A percentile compares a stretch with the other conserved stretches of the same genome.
Evolutionary conservation across 2,113 vertebrate genomes (phyloP).

Genomic region (Sebastes schlegelii): DNA sequence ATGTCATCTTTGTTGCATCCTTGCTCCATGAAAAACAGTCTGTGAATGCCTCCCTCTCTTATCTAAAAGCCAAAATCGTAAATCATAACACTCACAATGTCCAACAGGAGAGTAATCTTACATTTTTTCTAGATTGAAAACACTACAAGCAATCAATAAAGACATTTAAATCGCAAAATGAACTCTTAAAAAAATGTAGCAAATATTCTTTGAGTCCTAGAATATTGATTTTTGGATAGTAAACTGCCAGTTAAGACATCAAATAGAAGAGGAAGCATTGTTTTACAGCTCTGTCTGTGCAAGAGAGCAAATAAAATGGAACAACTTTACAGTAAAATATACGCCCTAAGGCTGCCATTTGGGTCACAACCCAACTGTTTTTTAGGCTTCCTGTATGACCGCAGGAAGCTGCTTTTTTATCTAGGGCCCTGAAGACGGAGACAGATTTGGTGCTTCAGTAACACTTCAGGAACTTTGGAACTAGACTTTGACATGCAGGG

Average conservation of each 20-base stretch:
- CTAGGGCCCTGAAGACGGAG: neutral
- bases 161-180: neutral
- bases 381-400: neutral
- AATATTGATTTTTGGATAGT: neutral
- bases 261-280: neutral
- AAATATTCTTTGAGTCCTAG: neutral
- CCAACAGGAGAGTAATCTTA: neutral
- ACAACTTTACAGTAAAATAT: neutral
- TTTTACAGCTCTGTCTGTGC: neutral
- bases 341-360: neutral
- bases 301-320: neutral
- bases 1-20: neutral
- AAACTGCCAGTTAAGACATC: conserved; percentile 1
- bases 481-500: neutral
- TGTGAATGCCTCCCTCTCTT: neutral
- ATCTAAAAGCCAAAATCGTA: neutral
- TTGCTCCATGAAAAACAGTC: neutral
- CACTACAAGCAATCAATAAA: neutral
- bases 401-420: conserved; percentile 19
- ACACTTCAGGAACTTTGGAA: neutral
- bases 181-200: no score
- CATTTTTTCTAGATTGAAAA: neutral
- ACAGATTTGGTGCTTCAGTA: conserved; percentile 15
- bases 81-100: neutral
- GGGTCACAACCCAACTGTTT: neutral